Evolutionary conservation across 2,797 vertebrate genomes (phyloP), one percentile per base, ranked within the genome.

Genomic region (Xyrichtys novacula): DNA sequence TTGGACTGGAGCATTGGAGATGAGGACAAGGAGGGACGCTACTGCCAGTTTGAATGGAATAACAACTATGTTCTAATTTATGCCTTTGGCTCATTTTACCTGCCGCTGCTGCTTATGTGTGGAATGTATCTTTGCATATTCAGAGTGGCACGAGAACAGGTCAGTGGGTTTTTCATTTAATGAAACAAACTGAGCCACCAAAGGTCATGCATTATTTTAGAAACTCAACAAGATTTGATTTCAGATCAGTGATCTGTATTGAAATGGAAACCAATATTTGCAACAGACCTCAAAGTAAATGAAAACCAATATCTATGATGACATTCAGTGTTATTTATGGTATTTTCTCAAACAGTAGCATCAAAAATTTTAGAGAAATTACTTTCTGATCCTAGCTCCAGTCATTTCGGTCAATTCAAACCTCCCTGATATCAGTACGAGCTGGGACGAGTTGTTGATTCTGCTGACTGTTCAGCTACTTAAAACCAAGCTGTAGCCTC

Each of bases 31-130:
- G 85, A 78, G 48, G 89, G 77, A 52, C 76, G 40, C 20, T 90
- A 92, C 77, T 97, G 97, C 90, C 93, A 72, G 3, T 93, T 96
- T 42, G 93, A 95, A 55, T 96, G 96, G 89, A 97, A 96, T 64
- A 79, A 91, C 15, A 92, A 92, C 38, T 99, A 97, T 0, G 95
- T 95, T 3, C 63, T 98, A 17, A 88, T 97, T 69, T 95, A 95
- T 0, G 80, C 92, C 14, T 81, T 94, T 73, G 87, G 93, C 71
- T 92, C 95, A 14, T 99, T 98, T 90, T 98, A 99, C 86, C 76
- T 98, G 78, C 98, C 97, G 0, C 90, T 99, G 76, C 52, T 96
- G 78, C 78, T 97, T 63, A 97, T 99, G 96, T 96, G 96, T 67
- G 28, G 95, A 76, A 96, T 95, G 78, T 99, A 99, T 81, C 96